A percentile compares a stretch with the other conserved stretches of the same genome.
Conservation (phyloP, 2,888 invertebrate genomes). For the Rhyacophila evoluta region DNA sequence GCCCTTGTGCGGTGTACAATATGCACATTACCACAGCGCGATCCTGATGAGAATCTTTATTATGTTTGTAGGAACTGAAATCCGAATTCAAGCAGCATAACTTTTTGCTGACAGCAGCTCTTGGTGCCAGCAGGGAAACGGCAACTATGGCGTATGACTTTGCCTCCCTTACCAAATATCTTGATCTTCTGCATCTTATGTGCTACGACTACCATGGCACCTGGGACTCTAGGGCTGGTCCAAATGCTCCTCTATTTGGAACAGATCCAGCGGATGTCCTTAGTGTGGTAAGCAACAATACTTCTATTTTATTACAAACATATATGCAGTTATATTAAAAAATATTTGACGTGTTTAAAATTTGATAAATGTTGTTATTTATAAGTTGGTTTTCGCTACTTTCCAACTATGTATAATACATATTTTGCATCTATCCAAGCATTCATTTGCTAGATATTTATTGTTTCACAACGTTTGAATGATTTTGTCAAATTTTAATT, state of each 20-base stretch:
- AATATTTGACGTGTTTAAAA: too few species aligned
- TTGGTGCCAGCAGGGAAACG: slow-evolving; percentile 81
- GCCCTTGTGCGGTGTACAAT: too few species aligned
- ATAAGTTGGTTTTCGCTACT: too few species aligned
- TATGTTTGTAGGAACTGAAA: slow-evolving; percentile 73
- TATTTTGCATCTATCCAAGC: too few species aligned
- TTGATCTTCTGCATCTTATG: slow-evolving; percentile 86
- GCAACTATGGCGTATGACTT: slow-evolving; percentile 85
- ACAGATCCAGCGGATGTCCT: slow-evolving; percentile 67
- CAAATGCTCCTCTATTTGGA: slow-evolving; percentile 81
- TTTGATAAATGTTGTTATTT: too few species aligned
- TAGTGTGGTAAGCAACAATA: slow-evolving; percentile 74
- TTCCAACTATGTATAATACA: too few species aligned
- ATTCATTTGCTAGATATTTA: too few species aligned
- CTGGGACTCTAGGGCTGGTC: slow-evolving; percentile 81
- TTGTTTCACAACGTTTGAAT: too few species aligned
- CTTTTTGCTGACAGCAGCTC: slow-evolving; percentile 82
- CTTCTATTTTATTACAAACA: too few species aligned
- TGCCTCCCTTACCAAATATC: slow-evolving; percentile 74
- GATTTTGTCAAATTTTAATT: too few species aligned
- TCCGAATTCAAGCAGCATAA: slow-evolving; percentile 77
- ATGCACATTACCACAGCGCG: too few species aligned
- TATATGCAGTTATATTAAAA: too few species aligned
- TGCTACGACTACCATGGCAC: slow-evolving; percentile 91
- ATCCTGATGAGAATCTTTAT: not conserved